A percentile compares a stretch with the other conserved stretches of the same genome.
Conservation (phyloP, 2,888 invertebrate genomes). For the Chloroclysta siterata region DNA sequence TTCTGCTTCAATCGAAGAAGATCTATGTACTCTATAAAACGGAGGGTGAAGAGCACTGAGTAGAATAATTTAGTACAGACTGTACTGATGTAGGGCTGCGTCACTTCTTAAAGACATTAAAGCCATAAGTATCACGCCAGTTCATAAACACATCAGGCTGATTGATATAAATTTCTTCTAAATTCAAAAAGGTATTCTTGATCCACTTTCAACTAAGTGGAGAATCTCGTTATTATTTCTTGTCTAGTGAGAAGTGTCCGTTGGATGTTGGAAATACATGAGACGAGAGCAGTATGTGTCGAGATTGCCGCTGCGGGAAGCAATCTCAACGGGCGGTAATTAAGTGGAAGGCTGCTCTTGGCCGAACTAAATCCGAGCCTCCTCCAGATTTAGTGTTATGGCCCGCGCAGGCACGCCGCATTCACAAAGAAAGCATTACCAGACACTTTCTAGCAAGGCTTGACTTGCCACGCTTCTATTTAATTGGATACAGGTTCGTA, state of each 20-base stretch:
- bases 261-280: conserved; percentile 31
- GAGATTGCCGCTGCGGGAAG: conserved; percentile 56
- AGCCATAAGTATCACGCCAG: too few species aligned
- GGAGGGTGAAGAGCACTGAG: conserved; percentile 28
- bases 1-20: conserved; percentile 23
- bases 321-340: conserved; percentile 76
- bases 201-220: too few species aligned
- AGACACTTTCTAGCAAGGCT: neutral
- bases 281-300: conserved; percentile 55
- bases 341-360: conserved; percentile 64
- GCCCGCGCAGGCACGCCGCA: conserved; percentile 62
- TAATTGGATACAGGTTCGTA: neutral
- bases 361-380: conserved; percentile 70
- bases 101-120: neutral
- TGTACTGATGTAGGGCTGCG: neutral
- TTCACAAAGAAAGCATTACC: conserved; percentile 19
- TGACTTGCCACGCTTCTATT: neutral
- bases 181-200: too few species aligned
- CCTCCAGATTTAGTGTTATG: conserved; percentile 82
- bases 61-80: conserved; percentile 7
- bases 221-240: neutral
- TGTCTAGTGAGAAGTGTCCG: conserved; percentile 46
- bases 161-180: too few species aligned
- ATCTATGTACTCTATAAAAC: conserved; percentile 31
- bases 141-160: too few species aligned